A percentile compares a stretch with the other conserved stretches of the same genome.
phyloP scores from a whole-genome alignment of 2,113 vertebrate species.

The Sigmodon hispidus region DNA sequence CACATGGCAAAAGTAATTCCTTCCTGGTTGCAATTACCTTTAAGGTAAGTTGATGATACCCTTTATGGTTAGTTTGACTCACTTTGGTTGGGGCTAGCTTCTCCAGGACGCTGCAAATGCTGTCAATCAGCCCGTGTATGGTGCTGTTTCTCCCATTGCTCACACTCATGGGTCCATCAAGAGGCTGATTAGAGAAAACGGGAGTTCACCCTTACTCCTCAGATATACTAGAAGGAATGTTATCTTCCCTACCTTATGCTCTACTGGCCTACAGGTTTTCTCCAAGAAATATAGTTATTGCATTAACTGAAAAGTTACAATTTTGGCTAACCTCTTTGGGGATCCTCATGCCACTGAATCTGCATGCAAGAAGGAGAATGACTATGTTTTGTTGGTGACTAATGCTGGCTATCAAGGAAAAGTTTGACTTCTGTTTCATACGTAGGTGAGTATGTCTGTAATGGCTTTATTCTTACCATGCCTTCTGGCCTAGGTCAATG shows the following conservation, averaged over 20 bases:
- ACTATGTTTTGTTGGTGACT: background rate
- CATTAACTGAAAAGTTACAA: background rate
- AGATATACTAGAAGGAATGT: background rate
- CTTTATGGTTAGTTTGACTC: background rate
- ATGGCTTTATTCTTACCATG: background rate
- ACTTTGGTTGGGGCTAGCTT: background rate
- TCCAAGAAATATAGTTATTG: background rate
- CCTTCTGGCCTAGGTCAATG: background rate
- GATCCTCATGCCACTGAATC: background rate
- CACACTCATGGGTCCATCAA: background rate
- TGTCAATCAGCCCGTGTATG: background rate
- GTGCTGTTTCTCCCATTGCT: background rate
- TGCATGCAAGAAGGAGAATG: background rate
- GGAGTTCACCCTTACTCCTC: background rate
- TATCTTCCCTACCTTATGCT: background rate
- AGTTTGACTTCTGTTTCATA: background rate
- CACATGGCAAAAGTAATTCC: background rate
- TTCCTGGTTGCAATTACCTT: background rate
- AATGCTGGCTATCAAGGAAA: background rate
- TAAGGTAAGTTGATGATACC: background rate
- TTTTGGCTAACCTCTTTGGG: background rate
- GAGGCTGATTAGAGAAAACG: no score
- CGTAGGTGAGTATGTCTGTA: background rate
- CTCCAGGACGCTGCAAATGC: background rate
- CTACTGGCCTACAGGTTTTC: background rate